Base-by-base conservation (phyloP, 2,113 vertebrate species). In the Oplegnathus fasciatus region DNA sequence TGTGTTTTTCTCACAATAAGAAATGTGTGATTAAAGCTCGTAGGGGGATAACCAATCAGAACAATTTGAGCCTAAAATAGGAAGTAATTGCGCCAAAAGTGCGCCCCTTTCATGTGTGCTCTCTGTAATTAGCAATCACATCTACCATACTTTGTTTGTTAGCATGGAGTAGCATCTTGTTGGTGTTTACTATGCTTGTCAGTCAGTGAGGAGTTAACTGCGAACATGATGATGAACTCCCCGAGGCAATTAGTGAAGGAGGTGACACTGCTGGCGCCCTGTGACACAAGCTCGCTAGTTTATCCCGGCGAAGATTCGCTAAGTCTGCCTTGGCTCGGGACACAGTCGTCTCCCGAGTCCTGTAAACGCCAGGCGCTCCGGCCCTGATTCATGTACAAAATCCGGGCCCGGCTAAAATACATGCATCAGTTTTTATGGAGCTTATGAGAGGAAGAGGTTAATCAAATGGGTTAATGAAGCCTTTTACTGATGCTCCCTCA, bases 391-490 rank as follows among this genome's bases (percentile, higher is more conserved):
- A 85, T 86, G 42, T 3, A 20, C 52, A 15, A 14, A 72, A 28
- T 42, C 70, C n/a, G 14, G 28, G 48, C 68, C 32, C 5, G 11
- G 62, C 32, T 57, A 34, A 88, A 88, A 87, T 67, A 54, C 78
- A 86, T 52, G 83, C 70, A 78, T 86, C 85, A 40, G 34, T 83
- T 94, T n/a, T 93, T 89, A 92, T 85, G 86, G 78, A 54, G 83
- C 87, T 89, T 84, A 83, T 70, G 89, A 86, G 92, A 83, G 84
- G 83, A 85, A 68, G 80, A 88, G 93, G 91, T 94, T 94, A 93
- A 92, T 93, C 80, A 78, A 91, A 92, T 58, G 77, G 88, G 69
- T 93, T 93, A 93, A 94, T 92, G 93, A 93, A 83, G 90, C 91
- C 24, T 93, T 95, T 94, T 91, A 94, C 86, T 62, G 85, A 91